These are phyloP conservation scores for Drosophila austrosaltans DNA, from an alignment of 2,888 invertebrate genomes.

Conservation along the genomic window DNA sequence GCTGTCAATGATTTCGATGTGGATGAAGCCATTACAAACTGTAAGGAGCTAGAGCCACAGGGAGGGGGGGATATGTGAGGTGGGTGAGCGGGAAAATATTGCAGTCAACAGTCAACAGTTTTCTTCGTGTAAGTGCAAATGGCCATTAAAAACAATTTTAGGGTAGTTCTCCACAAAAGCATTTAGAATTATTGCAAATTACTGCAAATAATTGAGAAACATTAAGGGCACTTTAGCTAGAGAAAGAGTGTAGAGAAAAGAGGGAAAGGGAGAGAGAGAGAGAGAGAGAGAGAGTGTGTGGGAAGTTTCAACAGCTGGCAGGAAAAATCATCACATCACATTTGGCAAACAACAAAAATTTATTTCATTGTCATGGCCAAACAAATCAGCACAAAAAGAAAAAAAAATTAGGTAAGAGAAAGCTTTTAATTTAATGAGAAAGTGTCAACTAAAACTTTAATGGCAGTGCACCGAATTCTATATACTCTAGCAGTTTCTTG, in stretches of 20 bases:
- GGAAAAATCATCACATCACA: constrained; percentile 38
- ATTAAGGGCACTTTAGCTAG: constrained; percentile 57
- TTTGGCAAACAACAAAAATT: constrained; percentile 30
- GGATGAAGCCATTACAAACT: constrained; percentile 67
- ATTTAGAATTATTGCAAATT: constrained; percentile 78
- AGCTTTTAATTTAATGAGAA: constrained; percentile 76
- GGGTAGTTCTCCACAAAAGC: constrained; percentile 58
- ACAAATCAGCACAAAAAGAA: constrained; percentile 42
- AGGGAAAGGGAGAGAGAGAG: background rate
- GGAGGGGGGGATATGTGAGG: constrained; percentile 22
- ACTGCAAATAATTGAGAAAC: constrained; percentile 78
- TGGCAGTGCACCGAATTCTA: background rate
- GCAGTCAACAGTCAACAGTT: constrained; percentile 48
- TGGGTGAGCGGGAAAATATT: constrained; percentile 21
- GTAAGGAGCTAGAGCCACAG: background rate
- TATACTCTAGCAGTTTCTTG: background rate
- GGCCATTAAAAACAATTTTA: constrained; percentile 76
- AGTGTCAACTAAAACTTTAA: constrained; percentile 51
- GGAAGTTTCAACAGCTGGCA: constrained; percentile 45
- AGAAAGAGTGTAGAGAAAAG: background rate
- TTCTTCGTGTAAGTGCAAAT: constrained; percentile 69
- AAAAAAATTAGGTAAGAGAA: constrained; percentile 35
- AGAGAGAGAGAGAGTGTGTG: background rate
- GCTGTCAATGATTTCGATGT: constrained; percentile 40
- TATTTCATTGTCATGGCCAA: constrained; percentile 47